phyloP scores from a whole-genome alignment of 2,888 invertebrate species.

The Nemotelus nigrinus region DNA sequence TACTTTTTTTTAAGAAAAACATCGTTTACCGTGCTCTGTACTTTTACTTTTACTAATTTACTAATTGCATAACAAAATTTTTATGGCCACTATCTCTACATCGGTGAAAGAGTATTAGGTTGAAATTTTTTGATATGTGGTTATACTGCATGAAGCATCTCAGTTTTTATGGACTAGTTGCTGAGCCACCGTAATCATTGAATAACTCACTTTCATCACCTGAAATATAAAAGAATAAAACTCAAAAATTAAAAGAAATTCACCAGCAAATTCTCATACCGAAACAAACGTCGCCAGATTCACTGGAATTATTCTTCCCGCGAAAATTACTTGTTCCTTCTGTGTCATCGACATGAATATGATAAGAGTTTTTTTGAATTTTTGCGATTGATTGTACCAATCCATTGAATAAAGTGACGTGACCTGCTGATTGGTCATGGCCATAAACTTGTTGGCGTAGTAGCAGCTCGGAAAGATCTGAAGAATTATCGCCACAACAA shows the following conservation, averaged over 20 bases:
- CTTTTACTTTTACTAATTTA: no score
- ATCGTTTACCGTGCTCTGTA: no score
- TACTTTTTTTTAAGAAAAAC: no score
- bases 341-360: slow-evolving; percentile 1
- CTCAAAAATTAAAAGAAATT: not conserved
- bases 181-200: not conserved
- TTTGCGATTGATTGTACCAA: not conserved
- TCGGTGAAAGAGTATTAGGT: no score
- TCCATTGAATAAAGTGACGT: not conserved
- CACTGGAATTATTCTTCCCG: not conserved
- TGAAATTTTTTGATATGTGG: no score
- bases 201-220: not conserved
- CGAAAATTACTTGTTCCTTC: not conserved
- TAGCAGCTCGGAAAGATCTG: not conserved
- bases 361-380: not conserved
- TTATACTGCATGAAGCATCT: no score
- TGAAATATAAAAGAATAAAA: not conserved
- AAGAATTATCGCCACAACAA: not conserved
- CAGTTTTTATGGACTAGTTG: not conserved
- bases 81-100: no score
- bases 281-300: not conserved
- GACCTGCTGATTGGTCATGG: not conserved
- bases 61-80: no score
- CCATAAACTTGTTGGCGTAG: not conserved
- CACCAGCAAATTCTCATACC: not conserved